Percentiles rank a stretch among this genome's conserved stretches.
Conservation (phyloP, 2,113 vertebrate genomes). For the Syrrhaptes paradoxus region DNA sequence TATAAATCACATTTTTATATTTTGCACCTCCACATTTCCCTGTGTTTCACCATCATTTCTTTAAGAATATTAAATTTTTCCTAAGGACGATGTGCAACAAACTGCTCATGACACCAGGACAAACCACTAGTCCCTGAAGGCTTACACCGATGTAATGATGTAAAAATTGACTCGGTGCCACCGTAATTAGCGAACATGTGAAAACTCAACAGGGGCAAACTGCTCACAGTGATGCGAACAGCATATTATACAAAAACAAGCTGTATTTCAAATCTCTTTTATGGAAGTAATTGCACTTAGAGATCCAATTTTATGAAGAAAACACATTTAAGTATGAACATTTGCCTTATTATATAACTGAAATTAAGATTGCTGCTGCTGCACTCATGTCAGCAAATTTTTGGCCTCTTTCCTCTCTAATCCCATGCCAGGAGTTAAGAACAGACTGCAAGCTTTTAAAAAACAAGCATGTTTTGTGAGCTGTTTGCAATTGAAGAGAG, state of each 20-base stretch:
- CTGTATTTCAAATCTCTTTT: background rate
- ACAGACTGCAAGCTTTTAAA: background rate
- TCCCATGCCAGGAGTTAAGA: background rate
- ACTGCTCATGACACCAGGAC: background rate
- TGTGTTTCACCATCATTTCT: accelerated
- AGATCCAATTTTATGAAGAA: background rate
- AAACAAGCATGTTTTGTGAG: background rate
- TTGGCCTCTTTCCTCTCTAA: background rate
- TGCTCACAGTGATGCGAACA: background rate
- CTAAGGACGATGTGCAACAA: background rate
- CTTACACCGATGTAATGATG: background rate
- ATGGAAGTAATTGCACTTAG: background rate
- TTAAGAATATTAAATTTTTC: background rate
- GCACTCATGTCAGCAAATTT: background rate
- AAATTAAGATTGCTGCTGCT: background rate
- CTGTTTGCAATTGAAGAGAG: background rate
- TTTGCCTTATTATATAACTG: background rate
- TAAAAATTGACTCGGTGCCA: background rate
- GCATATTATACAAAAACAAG: background rate
- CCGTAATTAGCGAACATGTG: background rate
- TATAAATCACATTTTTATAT: accelerated
- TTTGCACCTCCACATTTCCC: background rate
- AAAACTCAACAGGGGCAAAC: background rate
- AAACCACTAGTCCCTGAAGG: background rate
- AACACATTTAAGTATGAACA: background rate